Evolutionary conservation across 1,140 invertebrate species (phyloP).

Genomic region (Ladona fulva): DNA sequence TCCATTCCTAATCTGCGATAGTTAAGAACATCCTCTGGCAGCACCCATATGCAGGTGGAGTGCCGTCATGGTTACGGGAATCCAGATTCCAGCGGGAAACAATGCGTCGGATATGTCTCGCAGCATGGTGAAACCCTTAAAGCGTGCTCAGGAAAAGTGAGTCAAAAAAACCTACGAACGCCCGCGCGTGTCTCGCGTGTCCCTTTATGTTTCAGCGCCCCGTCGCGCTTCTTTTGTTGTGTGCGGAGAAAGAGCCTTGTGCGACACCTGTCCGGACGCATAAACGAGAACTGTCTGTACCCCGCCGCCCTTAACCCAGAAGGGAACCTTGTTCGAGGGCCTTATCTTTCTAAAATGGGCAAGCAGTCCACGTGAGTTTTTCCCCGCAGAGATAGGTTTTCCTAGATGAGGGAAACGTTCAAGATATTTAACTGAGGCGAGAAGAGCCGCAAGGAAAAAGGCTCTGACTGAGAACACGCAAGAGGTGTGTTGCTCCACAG

Average conservation of each 20-base stretch:
- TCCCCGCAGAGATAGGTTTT: too few species aligned
- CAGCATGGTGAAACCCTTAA: not conserved
- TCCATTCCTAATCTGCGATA: too few species aligned
- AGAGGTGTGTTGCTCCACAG: too few species aligned
- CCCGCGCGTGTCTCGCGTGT: not conserved
- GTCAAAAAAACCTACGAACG: not conserved
- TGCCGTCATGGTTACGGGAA: too few species aligned
- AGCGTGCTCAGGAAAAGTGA: not conserved
- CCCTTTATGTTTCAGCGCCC: not conserved
- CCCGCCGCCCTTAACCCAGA: not conserved
- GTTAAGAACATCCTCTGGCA: too few species aligned
- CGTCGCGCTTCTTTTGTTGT: not conserved
- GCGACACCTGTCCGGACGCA: not conserved
- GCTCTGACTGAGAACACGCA: too few species aligned
- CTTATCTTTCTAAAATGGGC: not conserved
- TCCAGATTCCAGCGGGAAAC: too few species aligned
- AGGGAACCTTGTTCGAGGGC: not conserved
- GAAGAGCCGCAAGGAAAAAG: too few species aligned
- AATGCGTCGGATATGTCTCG: too few species aligned
- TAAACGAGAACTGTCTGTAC: not conserved
- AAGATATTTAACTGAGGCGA: too few species aligned
- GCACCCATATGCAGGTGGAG: too few species aligned
- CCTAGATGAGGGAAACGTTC: too few species aligned
- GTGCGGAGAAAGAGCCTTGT: not conserved
- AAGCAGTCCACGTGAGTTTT: not conserved